Evolutionary conservation across 2,888 invertebrate genomes (phyloP).

Genomic region (Rotaria magnacalcarata): DNA sequence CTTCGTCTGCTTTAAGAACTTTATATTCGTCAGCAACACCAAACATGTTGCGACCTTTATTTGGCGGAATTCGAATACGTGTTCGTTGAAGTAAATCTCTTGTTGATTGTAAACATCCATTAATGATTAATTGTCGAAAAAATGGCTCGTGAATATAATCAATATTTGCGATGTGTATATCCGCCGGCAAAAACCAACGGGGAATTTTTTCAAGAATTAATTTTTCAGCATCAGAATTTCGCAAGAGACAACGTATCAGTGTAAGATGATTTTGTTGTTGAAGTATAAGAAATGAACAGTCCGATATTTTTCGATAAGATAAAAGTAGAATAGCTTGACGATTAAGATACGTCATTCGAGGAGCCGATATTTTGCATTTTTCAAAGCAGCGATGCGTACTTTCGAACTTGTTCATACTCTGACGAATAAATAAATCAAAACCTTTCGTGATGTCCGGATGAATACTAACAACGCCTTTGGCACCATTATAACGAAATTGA

Average conservation of each 20-base stretch:
- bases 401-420: neutral
- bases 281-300: neutral
- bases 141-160: neutral
- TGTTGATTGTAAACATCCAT: neutral
- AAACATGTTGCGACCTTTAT: neutral
- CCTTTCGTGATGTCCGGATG: neutral
- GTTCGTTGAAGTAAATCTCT: neutral
- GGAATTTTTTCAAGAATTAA: neutral
- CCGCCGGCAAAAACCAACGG: neutral
- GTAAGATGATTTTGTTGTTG: neutral
- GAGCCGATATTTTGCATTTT: neutral
- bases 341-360: neutral
- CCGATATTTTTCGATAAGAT: neutral
- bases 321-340: conserved; percentile 23
- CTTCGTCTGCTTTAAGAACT: neutral
- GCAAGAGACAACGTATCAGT: neutral
- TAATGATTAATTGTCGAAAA: neutral
- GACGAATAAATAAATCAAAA: neutral
- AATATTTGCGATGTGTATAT: neutral
- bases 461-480: neutral
- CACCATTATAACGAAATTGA: neutral
- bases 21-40: neutral
- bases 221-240: neutral
- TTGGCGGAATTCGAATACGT: neutral
- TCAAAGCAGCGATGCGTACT: neutral